Percentiles rank a stretch among this genome's conserved stretches.
Conservation (phyloP, 2,888 invertebrate species). For the Hanleya hanleyi region DNA sequence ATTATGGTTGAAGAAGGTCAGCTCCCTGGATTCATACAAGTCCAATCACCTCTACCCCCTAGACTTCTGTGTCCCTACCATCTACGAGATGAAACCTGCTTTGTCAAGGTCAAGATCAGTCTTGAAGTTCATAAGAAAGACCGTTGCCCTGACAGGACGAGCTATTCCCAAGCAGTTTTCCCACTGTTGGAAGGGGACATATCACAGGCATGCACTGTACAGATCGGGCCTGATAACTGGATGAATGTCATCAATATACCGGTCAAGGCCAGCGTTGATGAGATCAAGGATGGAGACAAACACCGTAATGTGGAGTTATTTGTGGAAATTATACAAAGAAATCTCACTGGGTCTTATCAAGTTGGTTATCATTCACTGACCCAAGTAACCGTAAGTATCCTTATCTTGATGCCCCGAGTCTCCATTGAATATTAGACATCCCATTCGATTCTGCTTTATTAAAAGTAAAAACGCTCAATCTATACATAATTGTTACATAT, state of each 20-base stretch:
- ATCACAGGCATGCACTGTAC: not conserved
- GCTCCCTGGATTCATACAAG: not conserved
- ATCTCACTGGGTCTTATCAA: too few species aligned
- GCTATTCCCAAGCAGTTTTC: not conserved
- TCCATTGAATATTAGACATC: too few species aligned
- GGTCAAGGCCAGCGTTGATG: conserved; percentile 43
- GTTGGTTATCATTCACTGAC: too few species aligned
- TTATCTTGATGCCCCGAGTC: too few species aligned
- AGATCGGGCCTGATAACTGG: not conserved
- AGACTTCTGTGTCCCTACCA: not conserved
- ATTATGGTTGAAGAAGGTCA: not conserved
- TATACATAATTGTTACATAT: too few species aligned
- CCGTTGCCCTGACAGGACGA: not conserved
- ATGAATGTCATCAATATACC: conserved; percentile 10
- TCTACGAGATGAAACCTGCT: not conserved
- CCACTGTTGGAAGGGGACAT: not conserved
- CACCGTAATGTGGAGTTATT: not conserved
- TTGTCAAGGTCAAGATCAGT: not conserved
- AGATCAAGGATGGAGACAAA: conserved; percentile 32
- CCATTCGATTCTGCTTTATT: too few species aligned
- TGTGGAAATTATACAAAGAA: not conserved
- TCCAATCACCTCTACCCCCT: not conserved
- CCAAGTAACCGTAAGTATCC: too few species aligned
- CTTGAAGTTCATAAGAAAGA: not conserved
- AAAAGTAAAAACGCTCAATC: too few species aligned